phyloP scores from a whole-genome alignment of 2,888 invertebrate genomes.

The Andrena hattorfiana region DNA sequence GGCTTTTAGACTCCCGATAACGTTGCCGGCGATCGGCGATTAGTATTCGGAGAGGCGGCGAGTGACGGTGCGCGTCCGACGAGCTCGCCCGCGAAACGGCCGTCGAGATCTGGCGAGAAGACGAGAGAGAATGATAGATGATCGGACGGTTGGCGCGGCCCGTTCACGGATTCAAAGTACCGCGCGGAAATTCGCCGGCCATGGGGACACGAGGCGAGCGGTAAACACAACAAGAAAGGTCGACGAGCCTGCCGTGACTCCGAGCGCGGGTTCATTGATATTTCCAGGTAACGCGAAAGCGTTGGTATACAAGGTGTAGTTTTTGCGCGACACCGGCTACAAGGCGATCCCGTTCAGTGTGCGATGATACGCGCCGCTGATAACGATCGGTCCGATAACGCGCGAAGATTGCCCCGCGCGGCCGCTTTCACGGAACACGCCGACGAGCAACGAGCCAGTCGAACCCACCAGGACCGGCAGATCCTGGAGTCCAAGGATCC shows the following conservation, averaged over 20 bases:
- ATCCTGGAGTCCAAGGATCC: neutral
- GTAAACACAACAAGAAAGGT: slow-evolving; percentile 35
- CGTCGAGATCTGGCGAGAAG: neutral
- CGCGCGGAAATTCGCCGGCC: neutral
- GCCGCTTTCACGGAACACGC: neutral
- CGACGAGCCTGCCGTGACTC: neutral
- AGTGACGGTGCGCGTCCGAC: neutral
- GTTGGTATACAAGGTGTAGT: slow-evolving; percentile 31
- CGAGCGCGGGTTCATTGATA: slow-evolving; percentile 48
- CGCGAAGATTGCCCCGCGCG: neutral
- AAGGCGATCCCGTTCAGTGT: slow-evolving; percentile 22
- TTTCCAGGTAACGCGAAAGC: slow-evolving; percentile 29
- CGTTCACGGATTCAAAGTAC: neutral
- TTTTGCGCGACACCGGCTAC: slow-evolving; percentile 16
- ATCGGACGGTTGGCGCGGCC: neutral
- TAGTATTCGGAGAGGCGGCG: neutral
- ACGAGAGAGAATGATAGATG: neutral
- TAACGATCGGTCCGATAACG: slow-evolving; percentile 42
- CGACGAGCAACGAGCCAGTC: neutral
- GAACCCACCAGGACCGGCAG: neutral
- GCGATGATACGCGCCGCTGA: slow-evolving; percentile 54
- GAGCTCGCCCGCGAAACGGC: neutral
- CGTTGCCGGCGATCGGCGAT: neutral
- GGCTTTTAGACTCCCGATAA: neutral
- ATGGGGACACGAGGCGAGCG: neutral